phyloP scores from a whole-genome alignment of 2,113 vertebrate species.

The Candoia aspera region DNA sequence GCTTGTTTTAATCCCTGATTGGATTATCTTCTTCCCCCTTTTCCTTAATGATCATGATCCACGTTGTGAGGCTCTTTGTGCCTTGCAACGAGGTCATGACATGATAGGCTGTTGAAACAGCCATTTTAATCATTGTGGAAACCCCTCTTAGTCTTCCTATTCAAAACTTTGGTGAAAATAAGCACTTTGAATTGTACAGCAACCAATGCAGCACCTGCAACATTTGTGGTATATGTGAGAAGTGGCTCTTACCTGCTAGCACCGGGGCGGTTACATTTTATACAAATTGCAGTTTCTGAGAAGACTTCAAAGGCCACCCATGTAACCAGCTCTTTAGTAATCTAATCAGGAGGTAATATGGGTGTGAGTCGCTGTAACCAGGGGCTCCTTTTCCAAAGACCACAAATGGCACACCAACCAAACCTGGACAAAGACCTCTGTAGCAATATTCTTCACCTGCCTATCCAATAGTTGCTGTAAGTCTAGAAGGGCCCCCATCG shows the following conservation, averaged over 20 bases:
- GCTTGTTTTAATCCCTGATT: no score
- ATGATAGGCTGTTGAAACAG: not conserved
- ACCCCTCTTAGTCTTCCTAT: constrained; percentile 14
- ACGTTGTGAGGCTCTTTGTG: no score
- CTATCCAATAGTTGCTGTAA: not conserved
- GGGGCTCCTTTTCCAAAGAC: not conserved
- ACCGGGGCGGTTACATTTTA: not conserved
- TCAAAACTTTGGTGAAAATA: not conserved
- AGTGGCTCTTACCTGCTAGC: not conserved
- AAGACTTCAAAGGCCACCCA: not conserved
- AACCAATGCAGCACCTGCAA: not conserved
- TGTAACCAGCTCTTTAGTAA: not conserved
- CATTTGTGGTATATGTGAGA: not conserved
- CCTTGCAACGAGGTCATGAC: no score
- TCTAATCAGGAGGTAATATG: not conserved
- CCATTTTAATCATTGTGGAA: constrained; percentile 3
- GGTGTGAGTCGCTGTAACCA: not conserved
- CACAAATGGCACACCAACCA: not conserved
- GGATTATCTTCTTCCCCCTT: no score
- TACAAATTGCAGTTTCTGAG: not conserved
- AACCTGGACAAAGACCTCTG: not conserved
- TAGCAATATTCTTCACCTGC: not conserved
- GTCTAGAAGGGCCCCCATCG: not conserved
- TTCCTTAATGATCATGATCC: no score
- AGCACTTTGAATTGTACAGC: not conserved